A percentile compares a stretch with the other conserved stretches of the same genome.
These are phyloP conservation scores for Hippocampus mohnikei DNA, from an alignment of 2,113 vertebrate genomes.

Conservation along the genomic window DNA sequence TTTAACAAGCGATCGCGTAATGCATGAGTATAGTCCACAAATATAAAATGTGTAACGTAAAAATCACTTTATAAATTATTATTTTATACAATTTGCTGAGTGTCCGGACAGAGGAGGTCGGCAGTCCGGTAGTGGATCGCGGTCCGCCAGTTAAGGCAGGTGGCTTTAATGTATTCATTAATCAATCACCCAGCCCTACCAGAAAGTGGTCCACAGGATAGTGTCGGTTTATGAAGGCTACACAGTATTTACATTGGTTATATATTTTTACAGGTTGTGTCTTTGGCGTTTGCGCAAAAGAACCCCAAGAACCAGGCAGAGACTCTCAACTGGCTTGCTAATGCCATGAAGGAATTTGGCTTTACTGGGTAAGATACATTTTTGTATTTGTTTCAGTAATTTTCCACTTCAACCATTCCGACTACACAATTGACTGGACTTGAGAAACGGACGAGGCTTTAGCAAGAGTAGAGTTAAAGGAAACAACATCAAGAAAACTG, in stretches of 20 bases:
- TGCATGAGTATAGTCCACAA: no score
- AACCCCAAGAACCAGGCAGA: slow-evolving; percentile 99
- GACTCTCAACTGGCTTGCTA: slow-evolving; percentile 91
- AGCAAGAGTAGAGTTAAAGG: not conserved
- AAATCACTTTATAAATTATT: no score
- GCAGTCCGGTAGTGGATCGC: no score
- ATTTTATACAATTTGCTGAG: no score
- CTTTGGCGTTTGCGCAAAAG: slow-evolving; percentile 91
- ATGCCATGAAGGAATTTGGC: slow-evolving; percentile 97
- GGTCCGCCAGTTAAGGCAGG: no score
- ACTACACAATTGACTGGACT: not conserved
- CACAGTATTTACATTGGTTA: not conserved
- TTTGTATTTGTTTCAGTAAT: not conserved
- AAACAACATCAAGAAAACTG: not conserved
- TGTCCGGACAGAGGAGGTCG: no score
- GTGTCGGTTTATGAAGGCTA: not conserved
- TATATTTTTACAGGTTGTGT: slow-evolving; percentile 77
- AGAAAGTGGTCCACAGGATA: not conserved
- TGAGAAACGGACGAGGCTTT: not conserved
- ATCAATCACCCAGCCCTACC: no score
- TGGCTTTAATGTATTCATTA: no score
- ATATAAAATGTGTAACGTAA: no score
- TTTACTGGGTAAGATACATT: slow-evolving; percentile 82
- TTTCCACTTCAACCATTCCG: not conserved
- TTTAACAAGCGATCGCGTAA: no score